Conservation (phyloP, 2,888 invertebrate species). For the Macrophya alboannulata region DNA sequence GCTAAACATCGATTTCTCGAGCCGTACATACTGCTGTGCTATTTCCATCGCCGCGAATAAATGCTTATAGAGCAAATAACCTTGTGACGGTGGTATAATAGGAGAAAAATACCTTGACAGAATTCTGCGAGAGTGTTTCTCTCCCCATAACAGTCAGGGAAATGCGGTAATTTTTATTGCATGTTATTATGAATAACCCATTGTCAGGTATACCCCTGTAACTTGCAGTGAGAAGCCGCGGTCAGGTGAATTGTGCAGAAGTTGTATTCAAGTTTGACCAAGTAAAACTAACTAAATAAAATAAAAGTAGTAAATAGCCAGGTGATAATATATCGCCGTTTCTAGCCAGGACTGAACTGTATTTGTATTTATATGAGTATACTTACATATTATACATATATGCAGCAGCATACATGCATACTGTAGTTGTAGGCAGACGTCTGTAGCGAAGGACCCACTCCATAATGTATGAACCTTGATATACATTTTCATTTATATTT, state of each 20-base stretch:
- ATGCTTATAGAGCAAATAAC: not conserved
- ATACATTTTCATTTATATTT: slow-evolving; percentile 47
- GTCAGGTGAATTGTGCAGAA: not conserved
- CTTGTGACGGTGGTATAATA: not conserved
- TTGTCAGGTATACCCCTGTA: not conserved
- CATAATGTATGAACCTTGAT: slow-evolving; percentile 40
- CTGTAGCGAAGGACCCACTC: slow-evolving; percentile 32
- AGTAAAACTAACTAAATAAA: not conserved
- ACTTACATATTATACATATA: not conserved
- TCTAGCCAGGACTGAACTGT: not conserved
- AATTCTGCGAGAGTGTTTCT: not conserved
- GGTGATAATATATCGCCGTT: slow-evolving; percentile 9
- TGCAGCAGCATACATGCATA: slow-evolving; percentile 26
- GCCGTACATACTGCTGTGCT: not conserved
- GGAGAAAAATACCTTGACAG: not conserved
- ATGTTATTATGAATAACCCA: not conserved
- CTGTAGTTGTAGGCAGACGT: slow-evolving; percentile 23
- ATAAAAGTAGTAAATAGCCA: no score
- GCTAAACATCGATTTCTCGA: not conserved
- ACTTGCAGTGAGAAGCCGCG: not conserved
- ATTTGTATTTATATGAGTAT: slow-evolving; percentile 22
- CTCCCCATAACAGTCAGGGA: not conserved
- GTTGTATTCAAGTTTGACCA: not conserved
- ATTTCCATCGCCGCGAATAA: not conserved
- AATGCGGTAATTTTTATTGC: slow-evolving; percentile 5